Percentiles rank a stretch among this genome's conserved stretches.
These are phyloP conservation scores for Ridgeia piscesae DNA, from an alignment of 1,140 invertebrate species.

Conservation along the genomic window DNA sequence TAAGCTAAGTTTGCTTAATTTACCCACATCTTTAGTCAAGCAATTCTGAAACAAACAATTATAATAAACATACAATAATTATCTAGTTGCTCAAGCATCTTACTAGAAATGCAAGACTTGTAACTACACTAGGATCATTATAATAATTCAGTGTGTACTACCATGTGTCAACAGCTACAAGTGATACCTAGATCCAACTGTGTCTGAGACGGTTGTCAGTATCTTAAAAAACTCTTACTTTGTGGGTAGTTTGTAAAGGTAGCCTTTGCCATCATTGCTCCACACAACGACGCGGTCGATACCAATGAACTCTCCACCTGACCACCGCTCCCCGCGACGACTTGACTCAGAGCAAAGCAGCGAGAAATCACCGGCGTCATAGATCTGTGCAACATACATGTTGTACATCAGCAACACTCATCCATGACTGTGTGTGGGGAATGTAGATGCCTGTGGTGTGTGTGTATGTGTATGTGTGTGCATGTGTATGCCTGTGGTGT, in stretches of 20 bases:
- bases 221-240: constrained; percentile 73
- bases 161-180: background rate
- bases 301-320: constrained; percentile 90
- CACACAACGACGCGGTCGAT: constrained; percentile 88
- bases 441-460: too few relatives aligned
- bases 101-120: background rate
- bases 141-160: background rate
- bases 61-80: background rate
- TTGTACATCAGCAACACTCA: background rate
- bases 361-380: constrained; percentile 90
- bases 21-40: background rate
- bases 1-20: background rate
- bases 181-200: background rate
- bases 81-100: background rate
- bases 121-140: background rate
- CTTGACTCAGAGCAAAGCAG: constrained; percentile 83
- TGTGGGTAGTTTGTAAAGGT: constrained; percentile 89
- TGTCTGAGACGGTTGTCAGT: background rate
- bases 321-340: constrained; percentile 84
- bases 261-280: constrained; percentile 91
- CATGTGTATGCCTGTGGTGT: too few relatives aligned
- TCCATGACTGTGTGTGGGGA: background rate
- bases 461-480: too few relatives aligned
- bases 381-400: constrained; percentile 70
- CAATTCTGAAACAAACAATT: background rate